Percentiles rank a stretch among this genome's conserved stretches.
phyloP scores from a whole-genome alignment of 2,888 invertebrate genomes.

The Heterodera filipjevi region DNA sequence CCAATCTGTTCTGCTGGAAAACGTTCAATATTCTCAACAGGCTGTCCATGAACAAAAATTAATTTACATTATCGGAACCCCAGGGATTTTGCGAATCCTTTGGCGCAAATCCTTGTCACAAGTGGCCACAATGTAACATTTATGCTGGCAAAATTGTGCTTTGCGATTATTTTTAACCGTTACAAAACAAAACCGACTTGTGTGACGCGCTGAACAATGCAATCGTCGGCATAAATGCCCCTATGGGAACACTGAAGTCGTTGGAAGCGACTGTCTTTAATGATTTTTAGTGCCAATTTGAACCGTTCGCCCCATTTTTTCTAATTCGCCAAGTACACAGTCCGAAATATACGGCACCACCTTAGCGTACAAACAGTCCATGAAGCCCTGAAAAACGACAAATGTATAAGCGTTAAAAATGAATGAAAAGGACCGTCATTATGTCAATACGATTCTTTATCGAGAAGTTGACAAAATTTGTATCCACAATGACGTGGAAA shows the following conservation, averaged over 20 bases:
- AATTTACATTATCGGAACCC: constrained; percentile 90
- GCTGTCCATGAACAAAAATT: constrained; percentile 55
- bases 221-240: constrained; percentile 98
- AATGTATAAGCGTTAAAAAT: not conserved
- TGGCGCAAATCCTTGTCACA: constrained; percentile 96
- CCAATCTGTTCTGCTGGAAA: constrained; percentile 15
- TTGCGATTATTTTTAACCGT: too few relatives aligned
- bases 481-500: constrained; percentile 92
- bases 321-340: constrained; percentile 94
- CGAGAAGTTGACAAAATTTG: constrained; percentile 97
- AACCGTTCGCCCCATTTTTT: constrained; percentile 94
- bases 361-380: constrained; percentile 98
- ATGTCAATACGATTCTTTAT: constrained; percentile 96
- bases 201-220: constrained; percentile 89
- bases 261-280: constrained; percentile 91
- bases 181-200: constrained; percentile 70
- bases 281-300: constrained; percentile 82
- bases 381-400: constrained; percentile 75
- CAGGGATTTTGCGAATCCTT: constrained; percentile 93
- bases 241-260: constrained; percentile 89
- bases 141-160: too few relatives aligned
- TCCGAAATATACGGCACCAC: constrained; percentile 97
- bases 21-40: constrained; percentile 23
- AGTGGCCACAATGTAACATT: constrained; percentile 98
- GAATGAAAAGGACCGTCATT: constrained; percentile 71